A percentile compares a stretch with the other conserved stretches of the same genome.
These are phyloP conservation scores for Takifugu flavidus DNA, from an alignment of 2,113 vertebrate genomes.

Conservation along the genomic window DNA sequence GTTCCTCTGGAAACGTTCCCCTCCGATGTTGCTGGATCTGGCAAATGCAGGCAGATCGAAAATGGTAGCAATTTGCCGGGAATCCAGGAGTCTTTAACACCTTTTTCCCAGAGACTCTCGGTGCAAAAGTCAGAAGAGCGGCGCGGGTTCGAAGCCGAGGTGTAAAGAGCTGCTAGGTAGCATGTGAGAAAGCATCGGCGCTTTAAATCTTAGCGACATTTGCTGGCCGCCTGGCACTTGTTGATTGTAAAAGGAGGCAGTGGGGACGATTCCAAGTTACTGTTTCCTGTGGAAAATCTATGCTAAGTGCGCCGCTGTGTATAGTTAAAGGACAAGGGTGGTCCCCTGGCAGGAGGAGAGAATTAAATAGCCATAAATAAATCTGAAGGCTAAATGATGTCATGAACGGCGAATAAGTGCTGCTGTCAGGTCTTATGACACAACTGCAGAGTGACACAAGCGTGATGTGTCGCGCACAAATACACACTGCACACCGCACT, in stretches of 20 bases:
- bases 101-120: conserved; percentile 26
- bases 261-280: conserved; percentile 3
- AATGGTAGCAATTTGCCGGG: conserved; percentile 42
- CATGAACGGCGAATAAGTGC: conserved; percentile 45
- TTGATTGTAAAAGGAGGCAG: conserved; percentile 14
- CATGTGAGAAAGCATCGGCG: conserved; percentile 13
- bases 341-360: conserved; percentile 40
- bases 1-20: no score
- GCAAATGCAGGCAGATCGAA: conserved; percentile 12
- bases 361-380: conserved; percentile 58
- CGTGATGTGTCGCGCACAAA: conserved; percentile 22
- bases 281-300: conserved; percentile 55
- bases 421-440: conserved; percentile 25
- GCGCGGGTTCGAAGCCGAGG: conserved; percentile 11
- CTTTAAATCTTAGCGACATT: conserved; percentile 16
- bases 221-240: conserved; percentile 16
- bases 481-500: not conserved
- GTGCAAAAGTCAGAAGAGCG: conserved; percentile 24
- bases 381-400: conserved; percentile 65
- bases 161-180: conserved; percentile 4
- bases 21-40: conserved; percentile 20
- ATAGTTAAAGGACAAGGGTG: conserved; percentile 38
- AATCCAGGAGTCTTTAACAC: conserved; percentile 33
- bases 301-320: conserved; percentile 28
- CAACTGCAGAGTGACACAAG: conserved; percentile 11